phyloP scores from a whole-genome alignment of 2,888 invertebrate species.

The Candidula unifasciata region DNA sequence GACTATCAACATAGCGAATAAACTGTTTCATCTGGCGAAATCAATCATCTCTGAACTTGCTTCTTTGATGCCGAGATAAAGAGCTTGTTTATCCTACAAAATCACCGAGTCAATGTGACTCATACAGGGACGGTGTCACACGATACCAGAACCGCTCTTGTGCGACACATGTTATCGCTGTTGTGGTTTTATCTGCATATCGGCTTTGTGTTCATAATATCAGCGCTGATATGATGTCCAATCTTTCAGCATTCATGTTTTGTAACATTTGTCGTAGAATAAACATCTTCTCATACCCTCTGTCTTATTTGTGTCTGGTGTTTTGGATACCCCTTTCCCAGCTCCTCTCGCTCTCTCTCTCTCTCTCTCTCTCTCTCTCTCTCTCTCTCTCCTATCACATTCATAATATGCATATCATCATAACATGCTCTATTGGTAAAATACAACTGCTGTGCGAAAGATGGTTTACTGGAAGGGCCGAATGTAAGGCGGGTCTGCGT shows the following conservation, averaged over 20 bases:
- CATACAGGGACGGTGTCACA: not conserved
- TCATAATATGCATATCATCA: too few relatives aligned
- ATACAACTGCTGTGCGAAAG: too few relatives aligned
- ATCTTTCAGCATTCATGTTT: not conserved
- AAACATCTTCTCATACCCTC: not conserved
- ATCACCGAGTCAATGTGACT: not conserved
- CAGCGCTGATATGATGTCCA: slow-evolving; percentile 7
- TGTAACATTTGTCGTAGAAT: not conserved
- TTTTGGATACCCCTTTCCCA: not conserved
- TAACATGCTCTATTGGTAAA: too few relatives aligned
- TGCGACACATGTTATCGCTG: not conserved
- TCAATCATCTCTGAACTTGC: too few relatives aligned
- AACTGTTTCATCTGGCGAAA: too few relatives aligned
- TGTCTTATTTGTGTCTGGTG: not conserved
- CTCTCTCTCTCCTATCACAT: too few relatives aligned
- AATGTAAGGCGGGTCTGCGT: too few relatives aligned
- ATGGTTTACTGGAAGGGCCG: too few relatives aligned
- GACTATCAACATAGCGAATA: too few relatives aligned
- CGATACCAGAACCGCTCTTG: not conserved
- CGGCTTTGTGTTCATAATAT: not conserved
- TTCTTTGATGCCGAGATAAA: not conserved
- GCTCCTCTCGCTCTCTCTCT: not conserved
- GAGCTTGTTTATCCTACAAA: not conserved
- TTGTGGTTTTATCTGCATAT: slow-evolving; percentile 7
- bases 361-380: slow-evolving; percentile 2